Evolutionary conservation across 2,888 invertebrate genomes (phyloP).

Genomic region (Heteromyza rotundicornis): DNA sequence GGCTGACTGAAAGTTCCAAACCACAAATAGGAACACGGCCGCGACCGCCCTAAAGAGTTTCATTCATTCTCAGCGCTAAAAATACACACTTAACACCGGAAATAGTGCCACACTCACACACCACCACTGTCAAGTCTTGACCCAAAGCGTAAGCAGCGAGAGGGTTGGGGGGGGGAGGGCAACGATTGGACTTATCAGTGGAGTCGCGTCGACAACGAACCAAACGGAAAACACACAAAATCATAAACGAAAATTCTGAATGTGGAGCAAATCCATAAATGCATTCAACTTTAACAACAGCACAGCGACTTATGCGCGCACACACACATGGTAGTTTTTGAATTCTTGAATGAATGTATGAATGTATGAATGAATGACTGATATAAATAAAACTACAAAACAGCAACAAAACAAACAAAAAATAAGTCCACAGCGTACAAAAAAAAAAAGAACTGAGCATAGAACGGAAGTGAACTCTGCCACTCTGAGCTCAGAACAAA

Average conservation of each 20-base stretch:
- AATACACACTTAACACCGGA: slow-evolving; percentile 26
- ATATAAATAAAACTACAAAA: slow-evolving; percentile 38
- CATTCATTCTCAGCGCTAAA: slow-evolving; percentile 14
- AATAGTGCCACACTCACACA: slow-evolving; percentile 23
- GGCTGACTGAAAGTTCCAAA: too few relatives aligned
- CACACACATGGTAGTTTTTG: too few relatives aligned
- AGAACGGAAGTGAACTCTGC: slow-evolving; percentile 44
- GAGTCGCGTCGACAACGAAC: slow-evolving; percentile 33
- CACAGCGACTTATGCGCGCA: not conserved
- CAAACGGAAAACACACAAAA: slow-evolving; percentile 27
- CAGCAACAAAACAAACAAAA: slow-evolving; percentile 24
- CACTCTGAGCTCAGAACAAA: slow-evolving; percentile 21
- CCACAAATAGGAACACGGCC: too few relatives aligned
- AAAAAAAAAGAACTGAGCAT: slow-evolving; percentile 30
- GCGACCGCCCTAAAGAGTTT: too few relatives aligned
- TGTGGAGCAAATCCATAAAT: slow-evolving; percentile 50
- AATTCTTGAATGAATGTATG: slow-evolving; percentile 22
- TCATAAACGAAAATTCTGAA: slow-evolving; percentile 31
- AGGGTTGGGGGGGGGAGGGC: not conserved
- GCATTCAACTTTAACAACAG: not conserved
- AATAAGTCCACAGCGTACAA: slow-evolving; percentile 26
- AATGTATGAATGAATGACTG: slow-evolving; percentile 36
- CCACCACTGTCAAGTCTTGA: slow-evolving; percentile 16
- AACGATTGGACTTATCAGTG: not conserved
- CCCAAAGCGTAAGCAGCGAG: slow-evolving; percentile 16